These are phyloP conservation scores for Monochamus saltuarius DNA, from an alignment of 1,140 invertebrate genomes.

Conservation along the genomic window DNA sequence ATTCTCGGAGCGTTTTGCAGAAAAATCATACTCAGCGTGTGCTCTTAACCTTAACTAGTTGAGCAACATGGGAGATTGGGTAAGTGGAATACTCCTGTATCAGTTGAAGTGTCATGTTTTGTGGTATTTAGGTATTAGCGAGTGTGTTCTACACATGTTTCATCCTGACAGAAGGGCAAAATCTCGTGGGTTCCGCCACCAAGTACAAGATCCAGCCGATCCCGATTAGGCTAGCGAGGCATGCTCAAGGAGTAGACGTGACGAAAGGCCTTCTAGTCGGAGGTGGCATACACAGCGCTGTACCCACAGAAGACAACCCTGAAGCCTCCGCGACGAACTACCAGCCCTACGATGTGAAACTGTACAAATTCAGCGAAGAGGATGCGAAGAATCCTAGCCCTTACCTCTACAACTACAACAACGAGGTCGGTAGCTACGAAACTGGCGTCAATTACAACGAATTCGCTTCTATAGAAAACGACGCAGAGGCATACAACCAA, in stretches of 20 bases:
- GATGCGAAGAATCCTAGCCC: conserved; percentile 13
- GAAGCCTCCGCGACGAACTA: conserved; percentile 25
- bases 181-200: conserved; percentile 3
- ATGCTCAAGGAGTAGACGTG: conserved; percentile 10
- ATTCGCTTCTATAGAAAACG: not conserved
- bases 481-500: not conserved
- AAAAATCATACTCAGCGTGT: conserved; percentile 25
- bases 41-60: not conserved
- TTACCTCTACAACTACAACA: conserved; percentile 16
- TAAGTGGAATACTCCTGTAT: not conserved
- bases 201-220: conserved; percentile 27
- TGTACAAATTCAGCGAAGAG: conserved; percentile 18
- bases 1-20: not conserved
- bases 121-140: not conserved
- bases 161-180: no score
- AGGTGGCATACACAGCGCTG: conserved; percentile 8
- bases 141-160: not conserved
- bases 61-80: conserved; percentile 16
- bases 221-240: not conserved
- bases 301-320: conserved; percentile 9
- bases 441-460: no score
- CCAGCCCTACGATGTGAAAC: conserved; percentile 23
- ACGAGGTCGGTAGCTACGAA: not conserved
- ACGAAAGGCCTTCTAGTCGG: conserved; percentile 22
- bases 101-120: no score